A percentile compares a stretch with the other conserved stretches of the same genome.
Conservation (phyloP, 2,888 invertebrate genomes). For the Entomobrya multifasciata region DNA sequence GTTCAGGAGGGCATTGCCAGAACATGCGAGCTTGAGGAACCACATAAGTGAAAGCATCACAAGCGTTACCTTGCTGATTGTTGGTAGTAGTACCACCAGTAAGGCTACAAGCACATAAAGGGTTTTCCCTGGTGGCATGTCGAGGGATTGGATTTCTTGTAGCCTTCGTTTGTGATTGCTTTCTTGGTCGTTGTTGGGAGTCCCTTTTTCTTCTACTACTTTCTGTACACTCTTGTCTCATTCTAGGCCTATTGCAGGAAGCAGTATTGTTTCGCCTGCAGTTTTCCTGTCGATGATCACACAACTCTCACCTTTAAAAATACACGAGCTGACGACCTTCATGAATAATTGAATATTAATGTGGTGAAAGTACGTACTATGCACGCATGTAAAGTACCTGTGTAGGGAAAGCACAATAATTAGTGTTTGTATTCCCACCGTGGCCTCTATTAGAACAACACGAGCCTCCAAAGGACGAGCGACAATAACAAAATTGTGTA, state of each 20-base stretch:
- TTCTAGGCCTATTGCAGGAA: neutral
- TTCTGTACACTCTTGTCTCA: conserved; percentile 1
- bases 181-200: neutral
- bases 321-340: neutral
- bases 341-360: conserved; percentile 4
- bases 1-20: neutral
- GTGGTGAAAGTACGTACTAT: neutral
- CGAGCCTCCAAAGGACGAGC: neutral
- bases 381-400: too few relatives aligned
- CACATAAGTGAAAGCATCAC: conserved; percentile 20
- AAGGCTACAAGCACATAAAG: neutral
- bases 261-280: neutral
- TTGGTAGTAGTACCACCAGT: neutral
- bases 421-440: neutral
- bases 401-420: neutral
- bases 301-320: neutral
- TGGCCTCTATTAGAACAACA: neutral
- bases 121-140: neutral
- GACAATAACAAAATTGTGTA: neutral
- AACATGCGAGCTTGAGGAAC: neutral
- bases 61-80: too few relatives aligned
- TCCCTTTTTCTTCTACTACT: neutral
- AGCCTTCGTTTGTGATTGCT: neutral
- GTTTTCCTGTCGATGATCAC: neutral
- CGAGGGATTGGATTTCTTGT: neutral